Evolutionary conservation across 2,888 invertebrate genomes (phyloP), one percentile per base, ranked within the genome.

Genomic region (Noctua pronuba): DNA sequence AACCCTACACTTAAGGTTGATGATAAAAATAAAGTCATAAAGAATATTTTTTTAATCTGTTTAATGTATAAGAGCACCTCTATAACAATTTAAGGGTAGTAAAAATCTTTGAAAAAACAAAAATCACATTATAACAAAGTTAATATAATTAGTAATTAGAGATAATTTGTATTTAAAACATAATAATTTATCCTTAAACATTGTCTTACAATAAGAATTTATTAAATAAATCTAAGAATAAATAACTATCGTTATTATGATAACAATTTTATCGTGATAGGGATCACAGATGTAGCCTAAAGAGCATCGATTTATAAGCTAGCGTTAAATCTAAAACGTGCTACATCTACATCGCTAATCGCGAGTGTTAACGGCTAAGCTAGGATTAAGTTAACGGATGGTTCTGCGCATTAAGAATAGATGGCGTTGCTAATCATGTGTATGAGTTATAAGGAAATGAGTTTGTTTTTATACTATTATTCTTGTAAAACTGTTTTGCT

Each of bases 211-310:
- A 16, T 62, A 64, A 41, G 13, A 8, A 65, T 41, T 41, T 41
- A 60, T 60, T 28, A 28, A 81, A 52, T 62, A 38, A 84, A 77
- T 70, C 41, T 79, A 84, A 65, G 75, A 85, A 88, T 87, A 87
- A 88, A 80, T 88, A 82, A 77, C 49, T 75, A 78, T 70, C 75
- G 73, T 80, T 79, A 88, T 76, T 84, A 86, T 81, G 82, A 86
- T 82, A 90, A 91, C 73, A 92, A 91, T 91, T 92, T 92, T 88
- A 92, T 92, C 84, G 93, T 94, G 94, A 95, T 82, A 91, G 88
- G 86, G 94, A 96, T 96, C 96, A 96, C 96, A 96, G 96, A 89
- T 93, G 93, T 93, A 96, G 96, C 96, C 94, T 93, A 95, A 92
- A 95, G 96, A 96, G 96, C 96, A 86, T 91, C 90, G 80, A 79